Conservation (phyloP, 2,888 invertebrate species). For the Melieria picta region DNA sequence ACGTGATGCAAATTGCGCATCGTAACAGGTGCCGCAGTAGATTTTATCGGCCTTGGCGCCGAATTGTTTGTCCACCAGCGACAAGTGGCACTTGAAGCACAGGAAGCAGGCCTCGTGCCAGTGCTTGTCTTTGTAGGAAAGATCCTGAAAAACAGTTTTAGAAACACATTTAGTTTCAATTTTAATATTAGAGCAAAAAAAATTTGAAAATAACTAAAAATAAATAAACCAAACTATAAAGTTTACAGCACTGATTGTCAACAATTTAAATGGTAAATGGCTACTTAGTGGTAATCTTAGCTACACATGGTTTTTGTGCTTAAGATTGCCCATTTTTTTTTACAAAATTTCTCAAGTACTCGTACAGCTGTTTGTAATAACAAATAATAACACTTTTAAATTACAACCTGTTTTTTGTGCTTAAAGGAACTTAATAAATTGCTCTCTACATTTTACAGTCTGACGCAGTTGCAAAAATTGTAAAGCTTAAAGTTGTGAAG, state of each 20-base stretch:
- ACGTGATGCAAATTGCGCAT: conserved; percentile 97
- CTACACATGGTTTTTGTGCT: too few relatives aligned
- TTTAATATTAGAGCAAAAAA: neutral
- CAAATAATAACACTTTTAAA: too few relatives aligned
- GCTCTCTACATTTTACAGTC: neutral
- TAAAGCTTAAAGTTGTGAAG: too few relatives aligned
- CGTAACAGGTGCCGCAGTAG: conserved; percentile 99
- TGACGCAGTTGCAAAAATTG: too few relatives aligned
- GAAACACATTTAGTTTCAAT: too few relatives aligned
- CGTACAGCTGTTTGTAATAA: too few relatives aligned
- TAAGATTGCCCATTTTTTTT: too few relatives aligned
- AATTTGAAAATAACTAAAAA: neutral
- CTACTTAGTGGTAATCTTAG: too few relatives aligned
- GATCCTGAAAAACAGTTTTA: conserved; percentile 81
- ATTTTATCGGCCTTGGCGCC: conserved; percentile 99
- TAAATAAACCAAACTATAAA: neutral
- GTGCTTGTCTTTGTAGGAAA: conserved; percentile 99
- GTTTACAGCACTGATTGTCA: too few relatives aligned
- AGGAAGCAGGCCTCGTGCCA: conserved; percentile 99
- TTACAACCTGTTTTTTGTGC: neutral
- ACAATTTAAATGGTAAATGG: too few relatives aligned
- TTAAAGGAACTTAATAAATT: neutral
- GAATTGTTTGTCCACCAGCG: conserved; percentile 99
- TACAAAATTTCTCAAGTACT: too few relatives aligned
- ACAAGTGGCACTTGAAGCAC: conserved; percentile 97